A percentile compares a stretch with the other conserved stretches of the same genome.
Conservation (phyloP, 2,113 vertebrate species). For the Pollachius pollachius region DNA sequence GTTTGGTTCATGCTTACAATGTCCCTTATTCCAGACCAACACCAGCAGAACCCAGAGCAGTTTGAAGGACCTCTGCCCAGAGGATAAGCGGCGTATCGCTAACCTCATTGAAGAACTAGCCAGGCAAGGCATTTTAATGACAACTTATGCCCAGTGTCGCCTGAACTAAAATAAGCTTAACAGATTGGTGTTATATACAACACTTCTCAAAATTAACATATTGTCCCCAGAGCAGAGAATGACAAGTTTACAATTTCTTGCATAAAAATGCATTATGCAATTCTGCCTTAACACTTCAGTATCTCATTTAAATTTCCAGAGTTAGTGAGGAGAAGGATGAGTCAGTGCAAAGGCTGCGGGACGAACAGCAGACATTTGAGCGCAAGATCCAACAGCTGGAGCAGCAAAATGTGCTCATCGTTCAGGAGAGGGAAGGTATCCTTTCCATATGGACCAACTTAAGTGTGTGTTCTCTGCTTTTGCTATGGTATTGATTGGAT, state of each 20-base stretch:
- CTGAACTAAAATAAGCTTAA: not conserved
- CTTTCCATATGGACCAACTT: conserved; percentile 65
- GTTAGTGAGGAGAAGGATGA: conserved; percentile 95
- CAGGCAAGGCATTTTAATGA: conserved; percentile 71
- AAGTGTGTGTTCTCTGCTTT: not conserved
- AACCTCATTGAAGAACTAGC: conserved; percentile 96
- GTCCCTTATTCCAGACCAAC: conserved; percentile 37
- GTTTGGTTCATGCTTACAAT: not conserved
- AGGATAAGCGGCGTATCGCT: conserved; percentile 95
- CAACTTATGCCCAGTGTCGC: not conserved
- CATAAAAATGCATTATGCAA: not conserved
- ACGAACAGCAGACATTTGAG: conserved; percentile 90
- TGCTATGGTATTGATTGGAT: no score
- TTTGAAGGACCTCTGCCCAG: conserved; percentile 93
- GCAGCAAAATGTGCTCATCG: conserved; percentile 87
- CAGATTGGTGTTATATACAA: not conserved
- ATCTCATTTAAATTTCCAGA: conserved; percentile 64
- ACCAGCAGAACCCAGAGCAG: conserved; percentile 76
- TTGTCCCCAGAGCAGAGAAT: no score
- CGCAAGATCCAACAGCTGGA: conserved; percentile 91
- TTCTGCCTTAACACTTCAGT: not conserved
- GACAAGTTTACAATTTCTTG: not conserved
- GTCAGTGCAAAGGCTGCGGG: conserved; percentile 84
- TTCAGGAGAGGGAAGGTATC: conserved; percentile 95
- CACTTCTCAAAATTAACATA: no score